A percentile compares a stretch with the other conserved stretches of the same genome.
These are phyloP conservation scores for Hydra vulgaris DNA, from an alignment of 30 jellyfish, hydroid and myxozoan genomes.

Conservation along the genomic window DNA sequence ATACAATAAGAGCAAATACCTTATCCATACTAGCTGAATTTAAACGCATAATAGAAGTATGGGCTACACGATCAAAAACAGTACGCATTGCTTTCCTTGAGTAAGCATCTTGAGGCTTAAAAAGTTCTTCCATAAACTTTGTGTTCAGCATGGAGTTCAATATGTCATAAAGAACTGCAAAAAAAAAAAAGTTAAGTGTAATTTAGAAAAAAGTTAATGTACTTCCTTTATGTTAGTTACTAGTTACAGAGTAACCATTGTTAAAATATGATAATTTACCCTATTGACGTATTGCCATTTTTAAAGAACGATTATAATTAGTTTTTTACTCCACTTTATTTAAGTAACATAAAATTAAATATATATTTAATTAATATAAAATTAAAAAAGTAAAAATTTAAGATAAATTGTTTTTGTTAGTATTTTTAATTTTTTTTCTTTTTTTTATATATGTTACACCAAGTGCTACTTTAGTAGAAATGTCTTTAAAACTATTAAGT, in stretches of 20 bases:
- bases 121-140: conserved; percentile 85
- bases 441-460: too few relatives aligned
- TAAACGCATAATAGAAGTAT: conserved; percentile 94
- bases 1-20: conserved; percentile 26
- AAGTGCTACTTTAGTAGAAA: too few relatives aligned
- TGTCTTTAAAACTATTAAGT: too few relatives aligned
- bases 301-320: too few relatives aligned
- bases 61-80: conserved; percentile 95
- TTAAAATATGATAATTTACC: neutral
- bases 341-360: too few relatives aligned
- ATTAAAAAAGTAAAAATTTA: too few relatives aligned
- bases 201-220: neutral
- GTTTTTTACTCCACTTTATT: too few relatives aligned
- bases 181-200: neutral
- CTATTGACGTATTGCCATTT: too few relatives aligned
- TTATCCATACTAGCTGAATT: conserved; percentile 98
- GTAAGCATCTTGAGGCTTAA: conserved; percentile 97
- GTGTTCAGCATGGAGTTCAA: conserved; percentile 83
- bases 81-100: conserved; percentile 95
- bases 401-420: too few relatives aligned
- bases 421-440: too few relatives aligned
- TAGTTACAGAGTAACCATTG: neutral
- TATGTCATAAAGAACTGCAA: conserved; percentile 81
- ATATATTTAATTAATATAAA: too few relatives aligned
- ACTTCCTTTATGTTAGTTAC: neutral